Conservation (phyloP, 2,113 vertebrate genomes). For the Camelus dromedarius region DNA sequence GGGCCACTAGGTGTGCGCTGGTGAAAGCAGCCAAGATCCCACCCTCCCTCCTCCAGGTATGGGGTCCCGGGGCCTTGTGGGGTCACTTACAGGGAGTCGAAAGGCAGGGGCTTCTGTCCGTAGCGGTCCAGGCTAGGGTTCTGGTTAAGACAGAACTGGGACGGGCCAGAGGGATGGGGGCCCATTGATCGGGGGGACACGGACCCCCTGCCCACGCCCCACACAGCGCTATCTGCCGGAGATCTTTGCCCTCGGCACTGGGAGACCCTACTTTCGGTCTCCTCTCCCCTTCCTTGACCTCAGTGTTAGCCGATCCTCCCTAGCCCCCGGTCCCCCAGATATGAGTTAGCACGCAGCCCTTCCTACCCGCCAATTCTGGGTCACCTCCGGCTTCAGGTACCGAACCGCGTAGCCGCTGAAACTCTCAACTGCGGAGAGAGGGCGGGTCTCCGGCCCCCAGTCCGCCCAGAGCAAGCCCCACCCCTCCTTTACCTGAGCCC, state of each 20-base stretch:
- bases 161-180: not conserved
- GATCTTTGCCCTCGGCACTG: not conserved
- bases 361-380: slow-evolving; percentile 83
- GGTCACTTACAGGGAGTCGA: slow-evolving; percentile 79
- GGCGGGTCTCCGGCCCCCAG: fast-evolving
- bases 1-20: not conserved
- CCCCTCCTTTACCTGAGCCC: not conserved
- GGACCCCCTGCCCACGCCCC: not conserved
- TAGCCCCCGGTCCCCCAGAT: not conserved
- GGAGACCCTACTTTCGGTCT: not conserved
- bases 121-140: slow-evolving; percentile 81
- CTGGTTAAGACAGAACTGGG: slow-evolving; percentile 82
- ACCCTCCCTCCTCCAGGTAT: not conserved
- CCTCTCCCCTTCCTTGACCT: not conserved
- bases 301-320: not conserved
- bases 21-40: not conserved
- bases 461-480: fast-evolving
- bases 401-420: slow-evolving; percentile 80
- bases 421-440: slow-evolving; percentile 72
- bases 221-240: not conserved
- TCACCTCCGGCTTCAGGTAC: slow-evolving; percentile 79
- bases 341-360: not conserved
- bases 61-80: not conserved
- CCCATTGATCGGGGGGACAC: not conserved
- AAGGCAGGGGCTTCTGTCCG: slow-evolving; percentile 82